Conservation (phyloP, 2,888 invertebrate genomes). For the Sepioteuthis lessoniana region DNA sequence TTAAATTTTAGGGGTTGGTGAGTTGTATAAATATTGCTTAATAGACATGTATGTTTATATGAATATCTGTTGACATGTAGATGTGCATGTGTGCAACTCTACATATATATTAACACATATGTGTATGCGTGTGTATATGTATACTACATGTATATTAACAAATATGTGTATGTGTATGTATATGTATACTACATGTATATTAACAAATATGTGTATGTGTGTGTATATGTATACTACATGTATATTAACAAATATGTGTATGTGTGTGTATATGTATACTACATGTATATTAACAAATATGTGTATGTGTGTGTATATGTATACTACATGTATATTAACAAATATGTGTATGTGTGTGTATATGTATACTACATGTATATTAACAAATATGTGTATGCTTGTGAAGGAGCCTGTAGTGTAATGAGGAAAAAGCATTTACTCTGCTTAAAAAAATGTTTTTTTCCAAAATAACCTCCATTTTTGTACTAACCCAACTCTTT, state of each 20-base stretch:
- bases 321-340: not conserved
- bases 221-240: no score
- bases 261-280: no score
- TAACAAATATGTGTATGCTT: not conserved
- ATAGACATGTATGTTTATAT: not conserved
- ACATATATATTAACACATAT: not conserved
- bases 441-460: no score
- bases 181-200: no score
- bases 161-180: not conserved
- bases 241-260: not conserved
- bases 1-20: no score
- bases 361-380: no score
- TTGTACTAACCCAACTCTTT: no score
- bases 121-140: not conserved
- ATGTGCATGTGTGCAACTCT: not conserved
- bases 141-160: not conserved
- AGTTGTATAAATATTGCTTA: not conserved
- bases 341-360: not conserved
- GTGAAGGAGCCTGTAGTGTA: no score
- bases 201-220: not conserved
- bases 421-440: no score
- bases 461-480: no score
- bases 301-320: not conserved
- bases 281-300: not conserved
- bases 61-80: not conserved